These are phyloP conservation scores for Nezara viridula DNA, from an alignment of 2,888 invertebrate genomes.

Conservation along the genomic window DNA sequence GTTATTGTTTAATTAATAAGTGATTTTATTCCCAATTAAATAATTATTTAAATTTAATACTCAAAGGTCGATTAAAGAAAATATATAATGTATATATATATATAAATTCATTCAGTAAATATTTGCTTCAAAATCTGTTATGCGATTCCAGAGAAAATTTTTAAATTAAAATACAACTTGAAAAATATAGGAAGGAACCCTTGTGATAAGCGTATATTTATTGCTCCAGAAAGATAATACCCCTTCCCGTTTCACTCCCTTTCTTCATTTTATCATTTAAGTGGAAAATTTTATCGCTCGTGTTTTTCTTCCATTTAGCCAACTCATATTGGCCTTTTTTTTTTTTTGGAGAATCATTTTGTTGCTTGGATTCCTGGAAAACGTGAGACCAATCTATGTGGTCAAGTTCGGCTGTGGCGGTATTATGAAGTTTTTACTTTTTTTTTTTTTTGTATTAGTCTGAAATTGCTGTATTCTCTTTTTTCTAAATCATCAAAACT, in stretches of 20 bases:
- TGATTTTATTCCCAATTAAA: too few species aligned
- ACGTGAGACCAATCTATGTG: too few species aligned
- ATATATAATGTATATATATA: too few species aligned
- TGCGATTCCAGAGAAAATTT: not conserved
- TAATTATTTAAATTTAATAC: too few species aligned
- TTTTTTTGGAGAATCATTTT: not conserved
- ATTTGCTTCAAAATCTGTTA: not conserved
- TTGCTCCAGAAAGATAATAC: not conserved
- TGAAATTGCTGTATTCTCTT: too few species aligned
- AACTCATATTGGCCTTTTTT: not conserved
- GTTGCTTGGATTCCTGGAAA: not conserved
- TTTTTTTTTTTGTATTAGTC: too few species aligned
- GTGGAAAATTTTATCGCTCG: not conserved
- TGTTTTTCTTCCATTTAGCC: not conserved
- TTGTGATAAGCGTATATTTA: constrained; percentile 8
- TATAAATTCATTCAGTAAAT: not conserved
- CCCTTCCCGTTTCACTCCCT: not conserved
- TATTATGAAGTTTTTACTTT: too few species aligned
- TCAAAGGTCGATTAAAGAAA: not conserved
- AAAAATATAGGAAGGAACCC: not conserved
- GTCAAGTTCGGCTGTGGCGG: too few species aligned
- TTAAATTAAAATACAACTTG: not conserved
- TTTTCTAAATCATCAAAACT: too few species aligned
- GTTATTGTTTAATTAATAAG: too few species aligned
- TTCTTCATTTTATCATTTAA: constrained; percentile 10